Conservation (phyloP, 92 coral and sea anemone genomes). For the Hydrozoanthus gracilis region DNA sequence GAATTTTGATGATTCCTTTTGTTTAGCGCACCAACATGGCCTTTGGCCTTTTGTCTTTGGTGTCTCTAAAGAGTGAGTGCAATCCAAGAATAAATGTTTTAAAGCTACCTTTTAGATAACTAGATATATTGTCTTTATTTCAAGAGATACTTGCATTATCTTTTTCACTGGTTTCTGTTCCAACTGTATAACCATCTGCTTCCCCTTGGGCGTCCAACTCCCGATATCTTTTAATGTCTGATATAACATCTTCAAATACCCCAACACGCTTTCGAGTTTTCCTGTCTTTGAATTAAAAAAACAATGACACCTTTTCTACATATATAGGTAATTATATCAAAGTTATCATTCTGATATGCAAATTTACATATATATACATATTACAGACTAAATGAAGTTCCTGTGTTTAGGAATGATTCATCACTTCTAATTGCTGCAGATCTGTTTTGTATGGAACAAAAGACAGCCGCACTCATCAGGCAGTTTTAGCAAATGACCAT, state of each 20-base stretch:
- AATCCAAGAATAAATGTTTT: too few species aligned
- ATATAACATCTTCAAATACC: constrained; percentile 38
- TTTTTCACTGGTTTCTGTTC: neutral
- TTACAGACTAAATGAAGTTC: neutral
- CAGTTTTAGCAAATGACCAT: neutral
- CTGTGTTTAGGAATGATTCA: too few species aligned
- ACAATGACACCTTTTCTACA: neutral
- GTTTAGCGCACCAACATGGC: constrained; percentile 1
- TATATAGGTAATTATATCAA: neutral
- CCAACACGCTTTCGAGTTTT: constrained; percentile 49
- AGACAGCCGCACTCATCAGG: neutral
- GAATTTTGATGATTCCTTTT: too few species aligned
- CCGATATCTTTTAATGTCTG: constrained; percentile 36
- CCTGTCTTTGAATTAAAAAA: constrained; percentile 25
- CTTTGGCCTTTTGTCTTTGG: neutral
- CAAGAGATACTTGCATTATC: neutral
- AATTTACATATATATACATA: neutral
- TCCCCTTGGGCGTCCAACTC: constrained; percentile 39
- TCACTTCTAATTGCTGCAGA: too few species aligned
- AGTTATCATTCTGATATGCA: neutral
- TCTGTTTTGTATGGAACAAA: too few species aligned
- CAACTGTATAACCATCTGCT: neutral
- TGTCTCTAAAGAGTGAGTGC: too few species aligned
- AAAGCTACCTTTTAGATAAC: neutral
- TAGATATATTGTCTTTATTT: neutral